phyloP scores from a whole-genome alignment of 2,113 vertebrate species.

The Lagopus leucura region DNA sequence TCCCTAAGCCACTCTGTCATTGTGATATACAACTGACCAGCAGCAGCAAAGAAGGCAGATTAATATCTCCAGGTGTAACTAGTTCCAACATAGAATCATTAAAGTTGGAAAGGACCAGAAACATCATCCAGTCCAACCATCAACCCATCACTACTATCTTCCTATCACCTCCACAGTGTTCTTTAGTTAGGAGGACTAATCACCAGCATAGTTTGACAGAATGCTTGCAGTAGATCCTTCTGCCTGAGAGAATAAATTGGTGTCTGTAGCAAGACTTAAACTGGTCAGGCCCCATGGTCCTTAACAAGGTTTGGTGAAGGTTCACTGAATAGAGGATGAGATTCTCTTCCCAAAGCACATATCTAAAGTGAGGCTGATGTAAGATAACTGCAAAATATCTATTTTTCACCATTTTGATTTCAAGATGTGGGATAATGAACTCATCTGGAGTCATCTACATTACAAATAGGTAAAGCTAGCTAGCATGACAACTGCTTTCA shows the following conservation, averaged over 20 bases:
- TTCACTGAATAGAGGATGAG: fast-evolving
- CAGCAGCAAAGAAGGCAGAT: neutral
- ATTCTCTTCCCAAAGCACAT: neutral
- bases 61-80: neutral
- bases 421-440: neutral
- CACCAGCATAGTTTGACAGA: neutral
- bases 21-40: neutral
- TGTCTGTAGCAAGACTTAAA: neutral
- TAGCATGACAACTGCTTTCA: neutral
- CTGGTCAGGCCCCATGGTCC: fast-evolving
- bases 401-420: fast-evolving
- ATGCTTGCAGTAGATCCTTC: neutral
- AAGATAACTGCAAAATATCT: neutral
- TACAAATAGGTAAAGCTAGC: neutral
- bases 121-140: too few species aligned
- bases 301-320: neutral
- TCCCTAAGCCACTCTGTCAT: neutral
- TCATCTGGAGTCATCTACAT: neutral
- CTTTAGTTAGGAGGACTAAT: neutral
- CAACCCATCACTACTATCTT: neutral
- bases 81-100: too few species aligned
- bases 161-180: neutral
- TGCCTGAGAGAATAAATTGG: neutral
- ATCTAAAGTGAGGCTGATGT: fast-evolving
- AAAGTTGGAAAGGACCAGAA: too few species aligned